Evolutionary conservation across 2,888 invertebrate genomes (phyloP).

Genomic region (Seira sanloemensis): DNA sequence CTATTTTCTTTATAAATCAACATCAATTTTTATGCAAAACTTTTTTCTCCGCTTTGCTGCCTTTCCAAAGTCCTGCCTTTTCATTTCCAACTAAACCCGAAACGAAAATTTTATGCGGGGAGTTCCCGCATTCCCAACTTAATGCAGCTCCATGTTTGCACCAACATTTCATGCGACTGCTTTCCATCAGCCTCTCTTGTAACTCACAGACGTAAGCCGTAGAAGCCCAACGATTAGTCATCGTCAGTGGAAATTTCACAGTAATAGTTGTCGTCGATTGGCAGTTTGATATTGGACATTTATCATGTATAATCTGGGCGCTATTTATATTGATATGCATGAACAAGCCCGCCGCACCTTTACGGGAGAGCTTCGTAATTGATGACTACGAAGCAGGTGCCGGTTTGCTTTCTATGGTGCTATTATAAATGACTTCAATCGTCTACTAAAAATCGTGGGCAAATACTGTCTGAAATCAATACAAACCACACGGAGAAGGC

Average conservation of each 20-base stretch:
- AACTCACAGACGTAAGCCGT: background rate
- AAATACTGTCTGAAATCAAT: too few species aligned
- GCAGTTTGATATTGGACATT: conserved; percentile 41
- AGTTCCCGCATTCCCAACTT: background rate
- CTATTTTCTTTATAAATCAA: conserved; percentile 34
- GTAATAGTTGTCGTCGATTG: conserved; percentile 37
- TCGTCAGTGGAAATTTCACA: conserved; percentile 29
- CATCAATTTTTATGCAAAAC: conserved; percentile 39
- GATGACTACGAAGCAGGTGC: background rate
- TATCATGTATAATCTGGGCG: conserved; percentile 30
- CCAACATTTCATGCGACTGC: background rate
- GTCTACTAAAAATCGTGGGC: too few species aligned
- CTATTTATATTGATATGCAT: conserved; percentile 39
- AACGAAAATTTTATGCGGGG: conserved; percentile 13
- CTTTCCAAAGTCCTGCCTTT: too few species aligned
- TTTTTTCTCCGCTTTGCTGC: too few species aligned
- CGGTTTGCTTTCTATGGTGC: background rate
- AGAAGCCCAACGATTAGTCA: conserved; percentile 42
- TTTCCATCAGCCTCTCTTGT: conserved; percentile 11
- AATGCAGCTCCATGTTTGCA: background rate
- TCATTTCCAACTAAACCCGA: background rate
- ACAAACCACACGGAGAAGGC: too few species aligned
- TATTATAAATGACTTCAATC: too few species aligned
- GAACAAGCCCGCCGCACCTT: background rate
- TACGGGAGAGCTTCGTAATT: background rate